phyloP scores from a whole-genome alignment of 2,113 vertebrate species.

The Tupaia tana region DNA sequence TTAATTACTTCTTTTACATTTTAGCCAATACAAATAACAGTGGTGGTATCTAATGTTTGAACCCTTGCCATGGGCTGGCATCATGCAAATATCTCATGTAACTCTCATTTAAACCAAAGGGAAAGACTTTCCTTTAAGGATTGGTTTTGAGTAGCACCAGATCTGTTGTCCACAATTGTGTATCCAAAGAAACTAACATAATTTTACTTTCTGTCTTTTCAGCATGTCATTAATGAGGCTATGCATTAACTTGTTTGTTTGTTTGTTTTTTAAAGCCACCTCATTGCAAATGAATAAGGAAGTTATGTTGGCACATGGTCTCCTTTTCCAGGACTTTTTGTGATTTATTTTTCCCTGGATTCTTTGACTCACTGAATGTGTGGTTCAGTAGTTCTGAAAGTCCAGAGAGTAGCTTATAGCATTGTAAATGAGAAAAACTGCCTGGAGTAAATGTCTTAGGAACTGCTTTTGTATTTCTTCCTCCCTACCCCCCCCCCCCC shows the following conservation, averaged over 20 bases:
- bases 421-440: not conserved
- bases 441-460: not conserved
- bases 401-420: not conserved
- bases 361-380: not conserved
- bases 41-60: not conserved
- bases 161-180: not conserved
- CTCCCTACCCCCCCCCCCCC: no score
- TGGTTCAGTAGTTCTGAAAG: not conserved
- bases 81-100: not conserved
- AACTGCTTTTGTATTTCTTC: not conserved
- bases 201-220: slow-evolving; percentile 36
- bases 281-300: not conserved
- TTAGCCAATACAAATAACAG: slow-evolving; percentile 5
- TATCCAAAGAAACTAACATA: not conserved
- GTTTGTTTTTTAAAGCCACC: slow-evolving; percentile 4
- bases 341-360: not conserved
- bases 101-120: slow-evolving; percentile 13
- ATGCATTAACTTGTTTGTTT: slow-evolving; percentile 6
- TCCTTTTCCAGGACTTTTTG: not conserved
- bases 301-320: not conserved
- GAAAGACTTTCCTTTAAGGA: not conserved
- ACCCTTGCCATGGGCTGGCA: not conserved
- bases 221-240: slow-evolving; percentile 1
- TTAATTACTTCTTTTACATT: not conserved
- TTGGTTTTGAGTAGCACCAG: not conserved